A percentile compares a stretch with the other conserved stretches of the same genome.
Evolutionary conservation across 2,797 vertebrate genomes (phyloP).

Genomic region (Sphenopsis melanotis): DNA sequence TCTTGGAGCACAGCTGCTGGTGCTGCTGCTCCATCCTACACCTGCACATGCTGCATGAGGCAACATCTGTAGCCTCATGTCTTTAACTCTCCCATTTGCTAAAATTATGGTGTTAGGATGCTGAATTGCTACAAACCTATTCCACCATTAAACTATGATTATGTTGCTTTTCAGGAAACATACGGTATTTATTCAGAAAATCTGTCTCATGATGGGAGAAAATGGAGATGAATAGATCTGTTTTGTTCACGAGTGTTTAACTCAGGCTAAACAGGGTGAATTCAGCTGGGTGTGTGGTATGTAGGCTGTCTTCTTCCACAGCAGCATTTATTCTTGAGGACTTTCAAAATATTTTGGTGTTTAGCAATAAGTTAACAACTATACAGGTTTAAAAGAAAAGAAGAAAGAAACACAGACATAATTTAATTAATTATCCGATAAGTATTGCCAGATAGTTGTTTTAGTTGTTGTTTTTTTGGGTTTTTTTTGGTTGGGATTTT

Average conservation of each 20-base stretch:
- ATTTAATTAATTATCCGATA: not conserved
- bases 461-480: no score
- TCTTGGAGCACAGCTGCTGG: not conserved
- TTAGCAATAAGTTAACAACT: not conserved
- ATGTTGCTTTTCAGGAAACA: not conserved
- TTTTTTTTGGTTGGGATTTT: no score
- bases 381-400: not conserved
- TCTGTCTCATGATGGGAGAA: not conserved
- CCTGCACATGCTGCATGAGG: fast-evolving
- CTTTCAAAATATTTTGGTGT: not conserved
- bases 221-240: not conserved
- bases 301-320: not conserved
- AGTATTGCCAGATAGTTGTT: not conserved
- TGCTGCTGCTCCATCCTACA: not conserved
- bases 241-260: not conserved
- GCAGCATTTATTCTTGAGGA: not conserved
- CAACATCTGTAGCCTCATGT: fast-evolving
- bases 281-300: not conserved
- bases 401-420: fast-evolving
- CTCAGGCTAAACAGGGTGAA: not conserved
- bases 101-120: not conserved
- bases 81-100: not conserved
- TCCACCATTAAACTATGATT: not conserved
- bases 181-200: not conserved
- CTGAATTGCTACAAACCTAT: not conserved